A percentile compares a stretch with the other conserved stretches of the same genome.
phyloP scores from a whole-genome alignment of 1,140 invertebrate genomes.

The Tyrophagus putrescentiae region DNA sequence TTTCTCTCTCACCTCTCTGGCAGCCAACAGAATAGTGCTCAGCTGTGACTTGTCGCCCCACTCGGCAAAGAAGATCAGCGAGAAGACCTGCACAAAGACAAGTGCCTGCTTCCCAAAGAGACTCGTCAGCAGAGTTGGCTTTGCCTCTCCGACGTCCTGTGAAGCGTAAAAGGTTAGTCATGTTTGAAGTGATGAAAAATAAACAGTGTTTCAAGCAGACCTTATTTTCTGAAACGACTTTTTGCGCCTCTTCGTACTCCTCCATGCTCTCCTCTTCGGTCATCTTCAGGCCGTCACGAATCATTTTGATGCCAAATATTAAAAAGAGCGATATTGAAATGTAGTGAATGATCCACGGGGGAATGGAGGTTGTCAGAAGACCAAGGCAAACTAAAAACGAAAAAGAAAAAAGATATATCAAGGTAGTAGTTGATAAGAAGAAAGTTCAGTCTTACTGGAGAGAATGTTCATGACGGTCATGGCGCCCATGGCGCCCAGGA shows the following conservation, averaged over 20 bases:
- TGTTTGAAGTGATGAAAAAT: background rate
- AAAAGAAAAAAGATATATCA: background rate
- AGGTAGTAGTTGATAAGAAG: no score
- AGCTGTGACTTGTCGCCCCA: constrained; percentile 97
- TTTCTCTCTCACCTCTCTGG: no score
- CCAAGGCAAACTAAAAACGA: constrained; percentile 15
- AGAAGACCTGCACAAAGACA: constrained; percentile 47
- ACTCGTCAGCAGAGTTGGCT: constrained; percentile 15
- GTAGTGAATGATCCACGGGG: constrained; percentile 82
- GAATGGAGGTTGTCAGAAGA: constrained; percentile 45
- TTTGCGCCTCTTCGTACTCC: background rate
- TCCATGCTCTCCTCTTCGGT: background rate
- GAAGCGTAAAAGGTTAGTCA: background rate
- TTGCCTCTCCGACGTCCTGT: constrained; percentile 3
- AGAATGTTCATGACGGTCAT: constrained; percentile 7
- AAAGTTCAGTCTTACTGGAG: constrained; percentile 4
- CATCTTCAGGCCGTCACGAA: constrained; percentile 48
- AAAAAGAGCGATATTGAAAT: constrained; percentile 84
- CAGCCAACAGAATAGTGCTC: constrained; percentile 85
- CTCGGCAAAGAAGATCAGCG: constrained; percentile 91
- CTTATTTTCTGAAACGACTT: background rate
- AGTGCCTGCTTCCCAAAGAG: constrained; percentile 22
- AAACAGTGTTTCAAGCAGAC: background rate
- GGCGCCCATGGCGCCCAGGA: background rate
- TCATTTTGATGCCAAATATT: constrained; percentile 94